Percentiles rank a stretch among this genome's conserved stretches.
Evolutionary conservation across 2,888 invertebrate species (phyloP).

Genomic region (Caenorhabditis imperialis): DNA sequence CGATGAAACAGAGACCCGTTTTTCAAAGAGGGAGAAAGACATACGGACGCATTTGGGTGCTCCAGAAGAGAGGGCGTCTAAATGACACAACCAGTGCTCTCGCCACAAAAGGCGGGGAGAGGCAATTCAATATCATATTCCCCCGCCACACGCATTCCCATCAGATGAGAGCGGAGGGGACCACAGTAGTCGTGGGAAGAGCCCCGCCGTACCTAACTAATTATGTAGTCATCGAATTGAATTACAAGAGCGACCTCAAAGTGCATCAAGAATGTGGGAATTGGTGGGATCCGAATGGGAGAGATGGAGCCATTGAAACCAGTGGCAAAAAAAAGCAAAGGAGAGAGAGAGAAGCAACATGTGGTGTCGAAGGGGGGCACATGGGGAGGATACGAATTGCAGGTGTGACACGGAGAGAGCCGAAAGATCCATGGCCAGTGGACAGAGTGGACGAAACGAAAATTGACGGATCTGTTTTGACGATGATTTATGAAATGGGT

Average conservation of each 20-base stretch:
- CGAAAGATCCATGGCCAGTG: slow-evolving; percentile 18
- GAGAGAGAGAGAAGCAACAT: slow-evolving; percentile 38
- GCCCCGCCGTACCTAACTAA: slow-evolving; percentile 19
- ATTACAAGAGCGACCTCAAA: slow-evolving; percentile 8
- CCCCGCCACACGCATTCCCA: slow-evolving; percentile 19
- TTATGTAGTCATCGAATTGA: slow-evolving; percentile 43
- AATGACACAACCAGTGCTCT: slow-evolving; percentile 48
- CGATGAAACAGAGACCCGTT: too few species aligned
- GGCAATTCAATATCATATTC: slow-evolving; percentile 49
- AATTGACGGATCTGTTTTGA: slow-evolving; percentile 47
- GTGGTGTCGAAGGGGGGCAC: slow-evolving; percentile 22
- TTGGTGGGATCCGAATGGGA: slow-evolving; percentile 10
- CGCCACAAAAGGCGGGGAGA: slow-evolving; percentile 3
- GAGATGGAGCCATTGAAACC: neutral
- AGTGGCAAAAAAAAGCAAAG: too few species aligned
- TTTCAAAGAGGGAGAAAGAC: too few species aligned
- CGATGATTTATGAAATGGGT: slow-evolving; percentile 50
- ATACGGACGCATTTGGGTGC: slow-evolving; percentile 52
- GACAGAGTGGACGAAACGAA: slow-evolving; percentile 13
- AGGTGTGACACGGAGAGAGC: slow-evolving; percentile 43
- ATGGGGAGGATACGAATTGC: slow-evolving; percentile 41
- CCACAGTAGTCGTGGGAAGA: slow-evolving; percentile 39
- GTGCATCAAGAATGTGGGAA: too few species aligned
- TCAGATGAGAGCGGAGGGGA: neutral
- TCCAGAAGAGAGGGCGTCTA: slow-evolving; percentile 34